These are phyloP conservation scores for Pararge aegeria DNA, from an alignment of 1,140 invertebrate species.

Conservation along the genomic window DNA sequence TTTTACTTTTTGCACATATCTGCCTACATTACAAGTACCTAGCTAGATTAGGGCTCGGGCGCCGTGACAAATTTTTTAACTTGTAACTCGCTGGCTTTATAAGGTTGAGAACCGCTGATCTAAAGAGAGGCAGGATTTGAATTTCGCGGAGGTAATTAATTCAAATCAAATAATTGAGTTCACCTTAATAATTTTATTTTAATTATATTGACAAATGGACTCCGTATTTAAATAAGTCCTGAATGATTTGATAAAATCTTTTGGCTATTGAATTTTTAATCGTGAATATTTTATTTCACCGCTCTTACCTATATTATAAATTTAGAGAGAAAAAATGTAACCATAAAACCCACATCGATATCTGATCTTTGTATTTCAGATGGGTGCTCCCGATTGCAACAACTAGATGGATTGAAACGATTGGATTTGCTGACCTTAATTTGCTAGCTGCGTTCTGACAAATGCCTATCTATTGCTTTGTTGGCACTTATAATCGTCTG, in stretches of 20 bases:
- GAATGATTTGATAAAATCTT: too few relatives aligned
- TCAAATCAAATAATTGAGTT: neutral
- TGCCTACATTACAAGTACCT: too few relatives aligned
- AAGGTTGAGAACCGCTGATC: too few relatives aligned
- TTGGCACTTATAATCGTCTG: neutral
- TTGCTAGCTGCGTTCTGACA: too few relatives aligned
- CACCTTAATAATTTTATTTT: neutral
- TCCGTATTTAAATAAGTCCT: neutral
- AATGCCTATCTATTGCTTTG: neutral
- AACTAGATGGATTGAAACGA: neutral
- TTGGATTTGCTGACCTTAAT: neutral
- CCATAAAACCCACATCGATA: neutral
- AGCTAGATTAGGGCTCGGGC: too few relatives aligned
- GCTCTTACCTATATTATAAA: neutral
- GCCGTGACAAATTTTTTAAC: too few relatives aligned
- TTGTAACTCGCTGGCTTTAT: too few relatives aligned
- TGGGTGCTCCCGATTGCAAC: neutral
- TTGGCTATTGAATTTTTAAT: neutral
- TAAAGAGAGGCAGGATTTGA: too few relatives aligned
- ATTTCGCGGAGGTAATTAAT: too few relatives aligned
- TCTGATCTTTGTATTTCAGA: neutral
- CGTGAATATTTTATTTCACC: neutral
- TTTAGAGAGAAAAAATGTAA: neutral
- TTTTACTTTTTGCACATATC: too few relatives aligned
- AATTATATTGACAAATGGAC: neutral